phyloP scores from a whole-genome alignment of 2,888 invertebrate species.

The Apomyelois bistriatella region DNA sequence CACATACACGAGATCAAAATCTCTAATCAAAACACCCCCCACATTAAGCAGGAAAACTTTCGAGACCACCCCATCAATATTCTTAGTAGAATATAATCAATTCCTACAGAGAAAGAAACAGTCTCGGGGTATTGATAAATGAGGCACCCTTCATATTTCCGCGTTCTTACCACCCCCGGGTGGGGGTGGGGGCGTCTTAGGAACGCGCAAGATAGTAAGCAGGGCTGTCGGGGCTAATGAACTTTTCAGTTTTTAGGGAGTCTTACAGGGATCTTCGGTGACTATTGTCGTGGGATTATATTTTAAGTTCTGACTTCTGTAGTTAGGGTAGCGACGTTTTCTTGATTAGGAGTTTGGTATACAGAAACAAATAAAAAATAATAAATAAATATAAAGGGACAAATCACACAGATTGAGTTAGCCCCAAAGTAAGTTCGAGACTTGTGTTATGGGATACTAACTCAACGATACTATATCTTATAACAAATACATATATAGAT shows the following conservation, averaged over 20 bases:
- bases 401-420: too few relatives aligned
- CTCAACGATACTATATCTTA: too few relatives aligned
- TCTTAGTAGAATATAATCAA: constrained; percentile 78
- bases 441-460: too few relatives aligned
- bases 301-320: not conserved
- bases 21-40: constrained; percentile 62
- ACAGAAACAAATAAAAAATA: too few relatives aligned
- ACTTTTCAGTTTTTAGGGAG: constrained; percentile 66
- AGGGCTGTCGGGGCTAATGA: constrained; percentile 75
- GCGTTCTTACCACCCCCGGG: constrained; percentile 46
- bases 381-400: too few relatives aligned
- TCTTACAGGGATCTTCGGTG: constrained; percentile 30
- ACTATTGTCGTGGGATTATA: constrained; percentile 11
- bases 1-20: constrained; percentile 56
- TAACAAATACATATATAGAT: too few relatives aligned
- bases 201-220: constrained; percentile 77
- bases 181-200: constrained; percentile 63
- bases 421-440: too few relatives aligned
- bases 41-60: constrained; percentile 54
- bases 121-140: constrained; percentile 78
- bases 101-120: constrained; percentile 78
- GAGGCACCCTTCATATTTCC: constrained; percentile 79
- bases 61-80: constrained; percentile 66
- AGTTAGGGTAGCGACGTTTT: not conserved
- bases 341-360: not conserved